These are phyloP conservation scores for Drosophila mayri DNA, from an alignment of 1,140 invertebrate genomes.

Conservation along the genomic window DNA sequence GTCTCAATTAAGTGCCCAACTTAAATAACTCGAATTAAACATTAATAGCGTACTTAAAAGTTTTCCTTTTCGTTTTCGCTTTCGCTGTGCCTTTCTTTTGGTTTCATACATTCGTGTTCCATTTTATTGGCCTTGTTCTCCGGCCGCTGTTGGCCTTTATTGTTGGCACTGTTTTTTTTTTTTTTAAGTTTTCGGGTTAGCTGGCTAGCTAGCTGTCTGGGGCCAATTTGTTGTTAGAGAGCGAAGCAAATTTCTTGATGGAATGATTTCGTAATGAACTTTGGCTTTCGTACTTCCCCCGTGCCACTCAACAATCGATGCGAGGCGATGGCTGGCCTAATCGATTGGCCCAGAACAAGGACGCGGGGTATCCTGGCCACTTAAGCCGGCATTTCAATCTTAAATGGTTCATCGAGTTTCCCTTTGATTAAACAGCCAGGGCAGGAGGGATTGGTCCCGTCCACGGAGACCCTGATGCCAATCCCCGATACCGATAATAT, in stretches of 20 bases:
- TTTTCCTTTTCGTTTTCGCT: slow-evolving; percentile 60
- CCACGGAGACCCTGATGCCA: not conserved
- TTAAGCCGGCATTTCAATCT: slow-evolving; percentile 27
- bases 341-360: slow-evolving; percentile 5
- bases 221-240: slow-evolving; percentile 18
- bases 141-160: slow-evolving; percentile 9
- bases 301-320: slow-evolving; percentile 9
- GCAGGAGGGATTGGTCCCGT: not conserved
- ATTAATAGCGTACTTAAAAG: slow-evolving; percentile 82
- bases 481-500: not conserved
- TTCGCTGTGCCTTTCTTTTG: slow-evolving; percentile 26
- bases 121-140: slow-evolving; percentile 20
- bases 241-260: slow-evolving; percentile 26
- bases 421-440: slow-evolving; percentile 30
- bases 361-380: slow-evolving; percentile 5
- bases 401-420: slow-evolving; percentile 39
- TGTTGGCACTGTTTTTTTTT: slow-evolving; percentile 11
- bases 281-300: not conserved
- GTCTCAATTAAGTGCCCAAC: slow-evolving; percentile 79
- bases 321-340: slow-evolving; percentile 8
- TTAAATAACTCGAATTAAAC: slow-evolving; percentile 83
- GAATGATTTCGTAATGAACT: slow-evolving; percentile 44
- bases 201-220: slow-evolving; percentile 1
- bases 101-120: slow-evolving; percentile 1
- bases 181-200: slow-evolving; percentile 18